Evolutionary conservation across 1,140 invertebrate species (phyloP), one percentile per base, ranked within the genome.

Genomic region (Cotesia typhae): DNA sequence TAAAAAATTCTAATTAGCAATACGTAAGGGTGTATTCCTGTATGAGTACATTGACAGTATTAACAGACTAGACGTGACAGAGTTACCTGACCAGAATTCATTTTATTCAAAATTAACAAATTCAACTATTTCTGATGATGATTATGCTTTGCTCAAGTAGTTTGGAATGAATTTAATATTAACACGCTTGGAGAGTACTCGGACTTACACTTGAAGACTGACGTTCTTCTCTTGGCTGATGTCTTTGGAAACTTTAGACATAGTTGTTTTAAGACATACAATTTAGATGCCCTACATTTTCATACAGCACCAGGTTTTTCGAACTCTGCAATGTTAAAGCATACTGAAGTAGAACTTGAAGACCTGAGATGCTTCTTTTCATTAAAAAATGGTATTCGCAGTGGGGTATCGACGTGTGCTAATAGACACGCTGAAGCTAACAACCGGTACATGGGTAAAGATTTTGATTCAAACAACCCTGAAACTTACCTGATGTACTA

Each of bases 231-330:
- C 3, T 28, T 74, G 2, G 81, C 80, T 6, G 87, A 89, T 79
- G 76, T 89, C n/a, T 88, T 88, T 80, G 86, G 88, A 82, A 85
- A 87, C 77, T 88, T 86, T 75, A 41, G 83, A 68, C 67, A 76
- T 36, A 74, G 5, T n/a, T 76, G 72, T 67, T 41, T 78, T 28
- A 75, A 69, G 59, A 77, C 70, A 51, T 79, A 85, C 77, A 38
- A 66, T 28, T 74, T 86, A 65, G 85, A 85, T 75, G 78, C 79
- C n/a, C 63, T 75, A 4, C 78, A 84, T 75, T 85, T 81, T 68
- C 80, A 77, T 74, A 84, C 84, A 51, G 78, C 80, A 36, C 82
- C 81, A 14, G 82, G 82, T 7, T 74, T 86, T 12, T 76, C 80
- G 38, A 87, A 80, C 77, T 82, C 88, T 82, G 78, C 79, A 1